These are phyloP conservation scores for Trachops cirrhosus DNA, from an alignment of 2,797 vertebrate genomes.

Conservation along the genomic window DNA sequence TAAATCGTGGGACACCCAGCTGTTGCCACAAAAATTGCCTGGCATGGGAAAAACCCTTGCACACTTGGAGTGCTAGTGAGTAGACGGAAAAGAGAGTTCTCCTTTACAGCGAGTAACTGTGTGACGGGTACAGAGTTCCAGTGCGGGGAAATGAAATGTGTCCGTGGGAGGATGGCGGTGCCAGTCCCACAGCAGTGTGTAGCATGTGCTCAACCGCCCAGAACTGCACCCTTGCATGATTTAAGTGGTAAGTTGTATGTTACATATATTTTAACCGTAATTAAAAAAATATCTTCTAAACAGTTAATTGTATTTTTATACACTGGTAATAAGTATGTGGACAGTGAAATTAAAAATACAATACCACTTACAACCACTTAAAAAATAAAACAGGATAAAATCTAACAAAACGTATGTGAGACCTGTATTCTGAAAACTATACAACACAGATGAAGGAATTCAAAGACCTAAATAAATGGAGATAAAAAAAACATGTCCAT, in stretches of 20 bases:
- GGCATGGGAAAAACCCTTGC: neutral
- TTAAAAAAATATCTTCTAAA: too few species aligned
- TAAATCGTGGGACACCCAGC: neutral
- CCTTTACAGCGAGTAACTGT: neutral
- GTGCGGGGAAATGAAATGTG: neutral
- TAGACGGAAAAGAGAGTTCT: neutral
- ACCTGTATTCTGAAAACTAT: neutral
- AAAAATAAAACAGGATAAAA: neutral
- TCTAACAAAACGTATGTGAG: neutral
- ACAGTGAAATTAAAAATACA: neutral
- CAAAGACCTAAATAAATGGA: neutral
- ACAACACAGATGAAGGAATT: neutral
- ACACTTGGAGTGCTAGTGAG: neutral
- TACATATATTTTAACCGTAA: neutral
- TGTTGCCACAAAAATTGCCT: neutral
- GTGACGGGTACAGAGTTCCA: neutral
- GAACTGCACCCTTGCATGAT: neutral
- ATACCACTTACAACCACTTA: neutral
- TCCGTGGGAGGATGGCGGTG: too few species aligned
- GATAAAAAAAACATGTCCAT: neutral
- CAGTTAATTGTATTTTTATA: too few species aligned
- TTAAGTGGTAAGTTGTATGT: neutral
- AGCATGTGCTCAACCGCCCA: neutral
- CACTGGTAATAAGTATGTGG: neutral
- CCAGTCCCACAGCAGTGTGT: neutral